Base-by-base conservation (phyloP, 92 coral and sea anemone species). In the Actinostola sp. region DNA sequence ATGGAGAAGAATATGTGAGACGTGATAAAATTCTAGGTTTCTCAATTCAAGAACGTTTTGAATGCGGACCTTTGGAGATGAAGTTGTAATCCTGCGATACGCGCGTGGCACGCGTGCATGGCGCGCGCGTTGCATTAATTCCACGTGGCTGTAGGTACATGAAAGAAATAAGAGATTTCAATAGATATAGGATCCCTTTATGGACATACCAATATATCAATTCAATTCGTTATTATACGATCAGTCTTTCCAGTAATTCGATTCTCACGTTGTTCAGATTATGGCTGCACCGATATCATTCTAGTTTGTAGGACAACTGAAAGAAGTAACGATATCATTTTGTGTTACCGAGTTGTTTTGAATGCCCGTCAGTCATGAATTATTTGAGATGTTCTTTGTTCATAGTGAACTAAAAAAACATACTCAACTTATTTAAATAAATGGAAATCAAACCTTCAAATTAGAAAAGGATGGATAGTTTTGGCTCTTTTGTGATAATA, bases 121-220 rank as follows among this genome's bases (percentile, higher is more conserved):
- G 60, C 60, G 29, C 29, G 31, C 45, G 53, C 53, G 53, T 13
- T 46, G 53, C 53, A 46, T 46, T 6, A 46, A 39, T 14, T 5
- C 19, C 53, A 6, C 53, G 53, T 46, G 29, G 33, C 36, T 30
- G 13, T 2, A 6, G 42, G 6, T 4, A 36, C 11, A 4, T 36
- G 27, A 27, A 12, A 57, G 63, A 27, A 57, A 57, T 30, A 30
- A 11, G 63, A 57, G 27, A 57, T 57, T 57, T 27, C 63, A 57
- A 57, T 57, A 57, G 63, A 57, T n/a, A 57, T 57, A 1, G 28
- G 39, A 57, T 30, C 19, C 6, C 39, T 57, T 53, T 53, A 28
- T 53, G 13, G 30, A 53, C 25, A 14, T 57, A 27, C 28, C 39
- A 13, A 57, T 57, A 27, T 29, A 57, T 57, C 36, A 30, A 27